Evolutionary conservation across 2,888 invertebrate species (phyloP).

Genomic region (Sesamia inferens): DNA sequence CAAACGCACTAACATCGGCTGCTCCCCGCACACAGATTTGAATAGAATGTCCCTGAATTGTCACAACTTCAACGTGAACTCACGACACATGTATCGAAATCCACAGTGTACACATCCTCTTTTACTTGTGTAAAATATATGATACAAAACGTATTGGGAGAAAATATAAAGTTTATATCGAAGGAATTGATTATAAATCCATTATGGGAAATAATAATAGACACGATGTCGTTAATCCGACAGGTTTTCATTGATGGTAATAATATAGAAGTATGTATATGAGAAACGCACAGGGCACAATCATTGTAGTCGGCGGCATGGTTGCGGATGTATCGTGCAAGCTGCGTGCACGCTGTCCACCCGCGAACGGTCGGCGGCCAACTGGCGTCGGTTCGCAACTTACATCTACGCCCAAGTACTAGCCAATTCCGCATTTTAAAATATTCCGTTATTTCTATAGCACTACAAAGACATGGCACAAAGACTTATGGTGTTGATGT

Average conservation of each 20-base stretch:
- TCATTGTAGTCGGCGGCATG: constrained; percentile 89
- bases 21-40: constrained; percentile 70
- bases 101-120: constrained; percentile 62
- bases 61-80: constrained; percentile 72
- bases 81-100: constrained; percentile 72
- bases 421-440: constrained; percentile 89
- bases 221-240: constrained; percentile 44
- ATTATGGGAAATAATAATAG: constrained; percentile 25
- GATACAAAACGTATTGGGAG: constrained; percentile 65
- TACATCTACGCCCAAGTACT: constrained; percentile 79
- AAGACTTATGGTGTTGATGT: constrained; percentile 70
- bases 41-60: constrained; percentile 75
- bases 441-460: constrained; percentile 86
- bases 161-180: constrained; percentile 52
- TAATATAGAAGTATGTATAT: constrained; percentile 57
- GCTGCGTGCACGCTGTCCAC: constrained; percentile 82
- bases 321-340: constrained; percentile 78
- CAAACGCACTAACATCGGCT: constrained; percentile 77
- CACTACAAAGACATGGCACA: constrained; percentile 72
- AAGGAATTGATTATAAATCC: constrained; percentile 29
- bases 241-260: constrained; percentile 61
- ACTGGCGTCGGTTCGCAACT: constrained; percentile 84
- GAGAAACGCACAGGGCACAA: constrained; percentile 87
- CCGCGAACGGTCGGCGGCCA: constrained; percentile 86
- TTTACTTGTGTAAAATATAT: constrained; percentile 67